Conservation (phyloP, 2,888 invertebrate species). For the Phalera bucephala region DNA sequence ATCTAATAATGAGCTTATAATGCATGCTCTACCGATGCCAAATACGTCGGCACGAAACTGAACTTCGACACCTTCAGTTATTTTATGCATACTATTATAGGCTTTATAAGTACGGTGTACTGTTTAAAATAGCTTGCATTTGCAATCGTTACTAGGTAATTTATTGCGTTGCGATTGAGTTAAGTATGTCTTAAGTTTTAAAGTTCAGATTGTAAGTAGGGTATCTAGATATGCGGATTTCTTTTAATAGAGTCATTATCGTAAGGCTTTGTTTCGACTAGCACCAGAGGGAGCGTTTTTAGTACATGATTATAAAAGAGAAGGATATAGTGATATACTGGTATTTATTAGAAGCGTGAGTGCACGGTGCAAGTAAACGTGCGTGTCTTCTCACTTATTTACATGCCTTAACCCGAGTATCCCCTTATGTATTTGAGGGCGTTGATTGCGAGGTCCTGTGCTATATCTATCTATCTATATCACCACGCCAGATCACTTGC, state of each 20-base stretch:
- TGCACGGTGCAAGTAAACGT: too few species aligned
- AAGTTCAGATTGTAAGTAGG: conserved; percentile 21
- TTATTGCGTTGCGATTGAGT: conserved; percentile 12
- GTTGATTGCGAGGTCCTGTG: too few species aligned
- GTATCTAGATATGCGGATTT: conserved; percentile 10
- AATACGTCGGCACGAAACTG: conserved; percentile 25
- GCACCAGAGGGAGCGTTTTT: neutral
- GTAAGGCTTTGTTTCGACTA: conserved; percentile 7
- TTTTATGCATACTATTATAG: conserved; percentile 6
- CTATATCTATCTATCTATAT: too few species aligned
- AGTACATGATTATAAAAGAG: too few species aligned
- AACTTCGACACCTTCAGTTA: conserved; percentile 31
- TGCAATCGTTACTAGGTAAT: conserved; percentile 4
- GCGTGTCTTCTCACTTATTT: too few species aligned
- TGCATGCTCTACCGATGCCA: conserved; percentile 23
- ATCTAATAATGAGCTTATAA: conserved; percentile 4
- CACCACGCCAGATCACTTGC: too few species aligned
- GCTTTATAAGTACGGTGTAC: conserved; percentile 7
- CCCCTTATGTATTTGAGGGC: too few species aligned
- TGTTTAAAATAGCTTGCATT: conserved; percentile 13
- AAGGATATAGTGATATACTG: too few species aligned
- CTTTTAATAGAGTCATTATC: conserved; percentile 25
- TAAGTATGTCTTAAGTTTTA: conserved; percentile 24
- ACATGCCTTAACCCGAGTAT: too few species aligned
- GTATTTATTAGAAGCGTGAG: too few species aligned